A percentile compares a stretch with the other conserved stretches of the same genome.
These are phyloP conservation scores for Zaprionus nigranus DNA, from an alignment of 1,140 invertebrate species.

Conservation along the genomic window DNA sequence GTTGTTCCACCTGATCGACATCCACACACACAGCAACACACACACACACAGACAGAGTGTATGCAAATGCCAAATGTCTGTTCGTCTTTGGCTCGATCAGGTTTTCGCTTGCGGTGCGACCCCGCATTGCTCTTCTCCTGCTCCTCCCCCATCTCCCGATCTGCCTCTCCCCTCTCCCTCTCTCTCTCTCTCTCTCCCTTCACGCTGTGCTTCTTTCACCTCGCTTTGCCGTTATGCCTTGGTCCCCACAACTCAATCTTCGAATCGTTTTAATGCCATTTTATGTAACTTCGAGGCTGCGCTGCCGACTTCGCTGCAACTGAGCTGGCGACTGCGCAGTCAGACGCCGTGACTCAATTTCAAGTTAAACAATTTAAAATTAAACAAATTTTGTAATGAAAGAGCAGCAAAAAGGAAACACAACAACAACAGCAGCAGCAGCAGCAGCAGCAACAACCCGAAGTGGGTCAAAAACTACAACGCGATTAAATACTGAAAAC, in stretches of 20 bases:
- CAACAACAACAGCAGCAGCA: constrained; percentile 26
- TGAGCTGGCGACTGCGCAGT: constrained; percentile 15
- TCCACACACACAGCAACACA: constrained; percentile 19
- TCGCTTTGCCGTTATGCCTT: constrained; percentile 40
- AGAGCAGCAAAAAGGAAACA: constrained; percentile 56
- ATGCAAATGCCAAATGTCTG: constrained; percentile 78
- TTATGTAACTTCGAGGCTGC: constrained; percentile 77
- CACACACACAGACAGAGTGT: constrained; percentile 24
- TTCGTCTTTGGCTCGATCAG: constrained; percentile 61
- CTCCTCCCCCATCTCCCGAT: background rate
- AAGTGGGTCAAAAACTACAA: constrained; percentile 74
- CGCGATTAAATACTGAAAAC: constrained; percentile 57
- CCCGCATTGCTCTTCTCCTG: background rate
- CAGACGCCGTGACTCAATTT: constrained; percentile 71
- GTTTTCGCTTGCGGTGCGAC: constrained; percentile 41
- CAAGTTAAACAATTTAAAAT: constrained; percentile 79
- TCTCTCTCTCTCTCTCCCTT: background rate
- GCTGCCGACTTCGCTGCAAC: constrained; percentile 27
- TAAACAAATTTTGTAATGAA: constrained; percentile 81
- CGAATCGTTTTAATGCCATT: constrained; percentile 77
- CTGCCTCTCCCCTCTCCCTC: background rate
- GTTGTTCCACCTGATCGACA: constrained; percentile 65
- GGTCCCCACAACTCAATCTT: constrained; percentile 58
- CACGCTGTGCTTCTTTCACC: background rate
- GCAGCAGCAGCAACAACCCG: constrained; percentile 20